A percentile compares a stretch with the other conserved stretches of the same genome.
Conservation (phyloP, 2,888 invertebrate genomes). For the Coecobrya sp. region DNA sequence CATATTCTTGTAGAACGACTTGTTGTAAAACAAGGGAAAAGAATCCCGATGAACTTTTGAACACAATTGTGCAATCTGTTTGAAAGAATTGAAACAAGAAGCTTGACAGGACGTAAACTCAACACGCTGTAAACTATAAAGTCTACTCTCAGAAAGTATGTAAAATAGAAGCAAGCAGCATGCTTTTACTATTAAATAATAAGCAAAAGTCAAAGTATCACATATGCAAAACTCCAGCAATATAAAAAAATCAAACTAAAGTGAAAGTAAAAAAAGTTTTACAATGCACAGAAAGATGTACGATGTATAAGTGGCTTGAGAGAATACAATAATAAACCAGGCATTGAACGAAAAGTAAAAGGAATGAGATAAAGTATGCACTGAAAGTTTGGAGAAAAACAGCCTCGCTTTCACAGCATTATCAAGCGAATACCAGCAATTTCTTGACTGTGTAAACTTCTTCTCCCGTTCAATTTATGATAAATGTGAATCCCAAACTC, state of each 20-base stretch:
- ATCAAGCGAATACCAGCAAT: not conserved
- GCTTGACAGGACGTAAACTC: not conserved
- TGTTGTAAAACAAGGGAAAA: too few species aligned
- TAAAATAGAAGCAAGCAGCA: not conserved
- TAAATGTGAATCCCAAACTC: slow-evolving; percentile 66
- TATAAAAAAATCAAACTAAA: not conserved
- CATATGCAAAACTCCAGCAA: too few species aligned
- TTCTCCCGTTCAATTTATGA: slow-evolving; percentile 46
- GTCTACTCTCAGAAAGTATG: not conserved
- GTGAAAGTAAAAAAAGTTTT: not conserved
- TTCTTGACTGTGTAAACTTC: not conserved
- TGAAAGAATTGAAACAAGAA: not conserved
- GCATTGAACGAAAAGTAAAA: not conserved
- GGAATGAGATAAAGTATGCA: slow-evolving; percentile 21
- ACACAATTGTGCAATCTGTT: not conserved
- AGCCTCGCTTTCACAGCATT: not conserved
- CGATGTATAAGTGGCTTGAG: not conserved
- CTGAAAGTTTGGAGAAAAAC: not conserved
- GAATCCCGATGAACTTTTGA: not conserved
- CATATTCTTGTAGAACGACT: too few species aligned
- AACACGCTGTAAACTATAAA: not conserved
- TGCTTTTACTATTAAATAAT: not conserved
- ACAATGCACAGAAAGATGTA: not conserved
- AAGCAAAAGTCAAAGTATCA: too few species aligned
- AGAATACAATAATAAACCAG: not conserved